Conservation (phyloP, 2,888 invertebrate genomes). For the Blastobasis lacticolella region DNA sequence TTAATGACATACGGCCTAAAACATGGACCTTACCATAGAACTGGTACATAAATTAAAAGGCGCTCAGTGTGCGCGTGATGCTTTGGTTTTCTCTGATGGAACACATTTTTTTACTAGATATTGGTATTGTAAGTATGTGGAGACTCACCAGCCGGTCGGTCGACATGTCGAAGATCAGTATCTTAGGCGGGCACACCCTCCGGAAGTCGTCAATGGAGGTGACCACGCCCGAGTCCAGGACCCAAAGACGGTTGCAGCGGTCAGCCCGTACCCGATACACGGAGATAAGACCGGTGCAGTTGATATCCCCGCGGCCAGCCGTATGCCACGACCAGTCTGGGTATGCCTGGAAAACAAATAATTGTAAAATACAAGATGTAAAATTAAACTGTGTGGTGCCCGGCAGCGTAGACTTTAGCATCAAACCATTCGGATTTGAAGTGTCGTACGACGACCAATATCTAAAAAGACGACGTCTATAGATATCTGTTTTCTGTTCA, state of each 20-base stretch:
- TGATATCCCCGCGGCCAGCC: slow-evolving; percentile 79
- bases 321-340: slow-evolving; percentile 86
- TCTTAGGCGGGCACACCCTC: slow-evolving; percentile 83
- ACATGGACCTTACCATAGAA: no score
- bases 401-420: no score
- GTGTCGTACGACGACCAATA: no score
- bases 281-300: slow-evolving; percentile 85
- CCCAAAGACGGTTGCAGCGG: slow-evolving; percentile 89
- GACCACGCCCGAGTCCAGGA: slow-evolving; percentile 84
- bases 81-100: no score
- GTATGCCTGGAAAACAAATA: slow-evolving; percentile 67
- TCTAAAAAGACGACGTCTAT: no score
- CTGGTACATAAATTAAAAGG: no score
- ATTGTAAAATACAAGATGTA: not conserved
- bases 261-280: slow-evolving; percentile 85
- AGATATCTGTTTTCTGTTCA: no score
- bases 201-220: slow-evolving; percentile 81
- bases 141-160: slow-evolving; percentile 78
- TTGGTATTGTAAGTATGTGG: not conserved
- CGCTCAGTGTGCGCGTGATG: no score
- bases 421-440: no score
- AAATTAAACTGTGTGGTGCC: no score
- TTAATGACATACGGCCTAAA: no score
- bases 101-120: no score
- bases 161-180: slow-evolving; percentile 84